Evolutionary conservation across 2,888 invertebrate genomes (phyloP).

Genomic region (Pediacus dermestoides): DNA sequence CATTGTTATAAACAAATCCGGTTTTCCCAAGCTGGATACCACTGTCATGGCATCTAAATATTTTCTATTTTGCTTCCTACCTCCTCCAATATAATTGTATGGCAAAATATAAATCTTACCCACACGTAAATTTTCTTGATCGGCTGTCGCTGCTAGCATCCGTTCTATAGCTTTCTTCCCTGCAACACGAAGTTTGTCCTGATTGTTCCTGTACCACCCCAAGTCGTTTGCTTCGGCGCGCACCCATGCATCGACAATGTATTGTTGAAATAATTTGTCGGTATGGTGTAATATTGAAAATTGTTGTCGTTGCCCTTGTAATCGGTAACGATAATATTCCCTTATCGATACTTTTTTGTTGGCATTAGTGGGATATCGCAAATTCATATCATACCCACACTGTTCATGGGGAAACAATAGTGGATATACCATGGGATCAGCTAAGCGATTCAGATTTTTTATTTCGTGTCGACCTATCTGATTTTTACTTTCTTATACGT

Average conservation of each 20-base stretch:
- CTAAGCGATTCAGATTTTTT: constrained; percentile 12
- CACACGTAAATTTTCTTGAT: constrained; percentile 6
- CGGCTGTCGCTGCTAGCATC: constrained; percentile 3
- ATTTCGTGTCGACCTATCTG: no score
- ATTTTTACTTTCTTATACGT: no score
- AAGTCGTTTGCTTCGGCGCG: constrained; percentile 10
- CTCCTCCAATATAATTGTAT: constrained; percentile 3
- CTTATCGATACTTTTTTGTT: neutral
- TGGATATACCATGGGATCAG: constrained; percentile 21
- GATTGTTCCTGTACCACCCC: constrained; percentile 9
- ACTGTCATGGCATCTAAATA: constrained; percentile 22
- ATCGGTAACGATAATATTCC: neutral
- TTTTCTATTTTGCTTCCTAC: constrained; percentile 7
- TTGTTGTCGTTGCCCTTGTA: neutral
- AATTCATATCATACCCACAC: constrained; percentile 16
- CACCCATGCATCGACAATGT: constrained; percentile 11
- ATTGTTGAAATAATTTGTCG: constrained; percentile 13
- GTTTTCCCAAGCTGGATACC: constrained; percentile 14
- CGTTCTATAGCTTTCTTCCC: neutral
- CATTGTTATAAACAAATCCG: constrained; percentile 23
- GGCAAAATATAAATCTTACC: constrained; percentile 13
- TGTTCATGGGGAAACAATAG: constrained; percentile 20
- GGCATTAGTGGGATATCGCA: neutral
- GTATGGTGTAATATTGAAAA: constrained; percentile 5
- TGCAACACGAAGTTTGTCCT: constrained; percentile 6